Evolutionary conservation across 2,888 invertebrate genomes (phyloP), one percentile per base, ranked within the genome.

Genomic region (Sabellastarte sp.): DNA sequence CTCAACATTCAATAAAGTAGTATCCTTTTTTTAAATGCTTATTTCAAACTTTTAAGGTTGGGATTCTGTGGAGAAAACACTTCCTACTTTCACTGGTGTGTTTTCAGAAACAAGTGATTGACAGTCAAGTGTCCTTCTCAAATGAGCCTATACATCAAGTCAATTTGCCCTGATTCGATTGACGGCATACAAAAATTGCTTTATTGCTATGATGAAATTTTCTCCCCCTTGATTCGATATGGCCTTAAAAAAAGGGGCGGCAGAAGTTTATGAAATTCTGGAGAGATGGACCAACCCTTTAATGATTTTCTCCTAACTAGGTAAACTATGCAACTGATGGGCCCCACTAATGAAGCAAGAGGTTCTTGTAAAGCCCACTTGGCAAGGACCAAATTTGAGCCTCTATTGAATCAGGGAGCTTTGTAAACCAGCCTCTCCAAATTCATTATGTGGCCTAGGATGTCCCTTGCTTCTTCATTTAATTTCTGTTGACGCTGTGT

Each of bases 71-170:
- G n/a, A n/a, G n/a, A n/a, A n/a, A n/a, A n/a, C n/a, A n/a, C n/a
- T n/a, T n/a, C n/a, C n/a, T n/a, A n/a, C n/a, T n/a, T n/a, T n/a
- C n/a, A n/a, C n/a, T n/a, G n/a, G n/a, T n/a, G n/a, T n/a, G n/a
- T n/a, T n/a, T n/a, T n/a, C n/a, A n/a, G 41, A 41, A 41, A 41
- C 41, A 41, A 41, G 41, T 41, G 41, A 41, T 41, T 41, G 41
- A 41, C 41, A 41, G 41, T 15, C 41, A 41, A 41, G 41, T 41
- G 20, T 20, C 41, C 41, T 41, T 41, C 41, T 41, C 41, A 15
- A 15, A 10, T 20, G 10, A 15, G 10, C 41, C 41, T 15, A 20
- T 20, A 15, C 41, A 41, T 41, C 41, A 41, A 41, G 10, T 15
- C 10, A 41, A n/a, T n/a, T n/a, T 20, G 41, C 20, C 41, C 20